These are phyloP conservation scores for Eucera pruinosa DNA, from an alignment of 2,888 invertebrate genomes.

Conservation along the genomic window DNA sequence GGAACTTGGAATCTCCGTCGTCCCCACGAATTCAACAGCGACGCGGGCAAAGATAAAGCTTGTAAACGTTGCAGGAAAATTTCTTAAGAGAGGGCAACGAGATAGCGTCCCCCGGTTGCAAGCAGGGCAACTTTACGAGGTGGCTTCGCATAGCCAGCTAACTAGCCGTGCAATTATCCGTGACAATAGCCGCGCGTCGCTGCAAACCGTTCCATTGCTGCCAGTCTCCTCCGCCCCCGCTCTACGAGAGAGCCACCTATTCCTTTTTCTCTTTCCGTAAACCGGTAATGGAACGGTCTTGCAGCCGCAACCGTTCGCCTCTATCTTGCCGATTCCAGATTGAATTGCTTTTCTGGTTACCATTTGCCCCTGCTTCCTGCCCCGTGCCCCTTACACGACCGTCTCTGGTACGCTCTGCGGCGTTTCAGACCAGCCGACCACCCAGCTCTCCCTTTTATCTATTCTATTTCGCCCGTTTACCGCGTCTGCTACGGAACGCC, in stretches of 20 bases:
- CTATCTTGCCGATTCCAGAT: slow-evolving; percentile 75
- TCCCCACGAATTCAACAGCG: too few relatives aligned
- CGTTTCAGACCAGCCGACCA: slow-evolving; percentile 21
- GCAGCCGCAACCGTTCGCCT: slow-evolving; percentile 67
- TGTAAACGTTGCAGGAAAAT: slow-evolving; percentile 49
- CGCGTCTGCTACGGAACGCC: not conserved
- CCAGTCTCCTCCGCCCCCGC: slow-evolving; percentile 34
- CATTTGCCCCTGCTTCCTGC: slow-evolving; percentile 36
- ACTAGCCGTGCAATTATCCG: slow-evolving; percentile 67
- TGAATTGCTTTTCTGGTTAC: slow-evolving; percentile 75
- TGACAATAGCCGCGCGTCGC: slow-evolving; percentile 61
- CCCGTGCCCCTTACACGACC: not conserved
- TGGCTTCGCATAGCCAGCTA: slow-evolving; percentile 46
- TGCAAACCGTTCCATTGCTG: slow-evolving; percentile 38
- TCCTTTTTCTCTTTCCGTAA: slow-evolving; percentile 61
- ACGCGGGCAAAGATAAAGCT: slow-evolving; percentile 34
- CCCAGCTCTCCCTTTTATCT: slow-evolving; percentile 12
- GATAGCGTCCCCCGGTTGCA: slow-evolving; percentile 17
- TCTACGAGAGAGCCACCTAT: slow-evolving; percentile 26
- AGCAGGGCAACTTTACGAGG: slow-evolving; percentile 30
- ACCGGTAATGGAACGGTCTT: slow-evolving; percentile 76
- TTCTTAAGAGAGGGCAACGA: slow-evolving; percentile 46
- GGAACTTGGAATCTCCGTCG: too few relatives aligned
- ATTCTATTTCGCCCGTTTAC: slow-evolving; percentile 23
- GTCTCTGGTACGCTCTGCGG: not conserved